A percentile compares a stretch with the other conserved stretches of the same genome.
phyloP scores from a whole-genome alignment of 1,140 invertebrate genomes.

The Nixonia krombeini region DNA sequence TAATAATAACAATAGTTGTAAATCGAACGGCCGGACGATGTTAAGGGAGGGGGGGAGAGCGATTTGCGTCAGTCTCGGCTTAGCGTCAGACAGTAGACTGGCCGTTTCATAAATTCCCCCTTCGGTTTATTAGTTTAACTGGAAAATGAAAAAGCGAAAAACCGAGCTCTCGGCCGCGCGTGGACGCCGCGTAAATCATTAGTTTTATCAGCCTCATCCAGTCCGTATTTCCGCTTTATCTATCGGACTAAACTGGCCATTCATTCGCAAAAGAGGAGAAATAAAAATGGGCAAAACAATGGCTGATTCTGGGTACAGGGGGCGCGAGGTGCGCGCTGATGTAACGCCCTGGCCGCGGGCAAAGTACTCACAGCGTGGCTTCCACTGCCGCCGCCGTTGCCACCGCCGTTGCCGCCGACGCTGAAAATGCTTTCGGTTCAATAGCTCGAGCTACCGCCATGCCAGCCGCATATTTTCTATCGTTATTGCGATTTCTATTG shows the following conservation, averaged over 20 bases:
- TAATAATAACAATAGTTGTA: constrained; percentile 5
- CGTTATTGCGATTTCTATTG: constrained; percentile 9
- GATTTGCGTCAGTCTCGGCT: constrained; percentile 1
- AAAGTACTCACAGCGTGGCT: constrained; percentile 22
- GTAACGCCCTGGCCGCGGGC: constrained; percentile 15
- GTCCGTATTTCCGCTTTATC: constrained; percentile 64
- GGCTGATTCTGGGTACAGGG: constrained; percentile 23
- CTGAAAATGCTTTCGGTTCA: constrained; percentile 1
- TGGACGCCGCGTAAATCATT: constrained; percentile 61
- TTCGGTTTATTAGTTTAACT: constrained; percentile 47
- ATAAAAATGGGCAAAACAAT: constrained; percentile 56
- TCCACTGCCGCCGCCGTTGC: no score
- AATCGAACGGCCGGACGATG: background rate
- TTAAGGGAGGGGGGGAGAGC: no score
- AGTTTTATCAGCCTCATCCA: constrained; percentile 68
- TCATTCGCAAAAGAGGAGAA: constrained; percentile 50
- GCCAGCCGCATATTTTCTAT: constrained; percentile 8
- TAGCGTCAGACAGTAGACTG: constrained; percentile 6
- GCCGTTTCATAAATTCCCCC: constrained; percentile 48
- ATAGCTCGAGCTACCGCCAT: constrained; percentile 5
- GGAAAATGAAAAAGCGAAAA: constrained; percentile 48
- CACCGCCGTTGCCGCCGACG: no score
- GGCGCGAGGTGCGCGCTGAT: background rate
- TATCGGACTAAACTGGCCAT: constrained; percentile 59
- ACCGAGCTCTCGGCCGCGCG: constrained; percentile 18